Conservation (phyloP, 2,888 invertebrate species). For the Drosophila siamana region DNA sequence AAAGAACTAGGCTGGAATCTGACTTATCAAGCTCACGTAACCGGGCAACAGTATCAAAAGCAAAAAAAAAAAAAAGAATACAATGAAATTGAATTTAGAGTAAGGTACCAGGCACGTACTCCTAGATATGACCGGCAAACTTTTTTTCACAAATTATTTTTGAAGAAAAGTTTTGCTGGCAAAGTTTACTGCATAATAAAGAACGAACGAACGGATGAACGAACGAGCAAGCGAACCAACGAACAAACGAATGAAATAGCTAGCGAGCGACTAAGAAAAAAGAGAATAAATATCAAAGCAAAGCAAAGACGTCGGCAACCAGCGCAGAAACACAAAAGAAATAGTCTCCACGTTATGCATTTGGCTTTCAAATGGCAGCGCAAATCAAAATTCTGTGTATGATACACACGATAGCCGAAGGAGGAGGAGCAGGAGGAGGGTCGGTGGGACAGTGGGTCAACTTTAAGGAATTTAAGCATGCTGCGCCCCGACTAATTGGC, state of each 20-base stretch:
- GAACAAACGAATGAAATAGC: slow-evolving; percentile 23
- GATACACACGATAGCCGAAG: slow-evolving; percentile 45
- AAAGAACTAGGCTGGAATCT: slow-evolving; percentile 27
- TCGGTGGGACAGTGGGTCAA: slow-evolving; percentile 24
- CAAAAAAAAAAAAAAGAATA: slow-evolving; percentile 52
- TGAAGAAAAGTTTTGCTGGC: slow-evolving; percentile 67
- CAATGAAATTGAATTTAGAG: slow-evolving; percentile 78
- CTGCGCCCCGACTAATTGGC: slow-evolving; percentile 63
- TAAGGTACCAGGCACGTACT: slow-evolving; percentile 74
- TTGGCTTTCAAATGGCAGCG: slow-evolving; percentile 37
- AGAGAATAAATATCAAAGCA: slow-evolving; percentile 31
- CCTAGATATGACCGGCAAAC: slow-evolving; percentile 68
- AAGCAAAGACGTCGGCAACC: slow-evolving; percentile 43
- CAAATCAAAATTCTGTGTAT: slow-evolving; percentile 78
- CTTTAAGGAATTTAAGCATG: slow-evolving; percentile 57
- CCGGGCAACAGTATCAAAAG: slow-evolving; percentile 37
- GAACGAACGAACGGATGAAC: slow-evolving; percentile 47
- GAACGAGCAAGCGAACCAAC: slow-evolving; percentile 8
- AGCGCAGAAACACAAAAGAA: slow-evolving; percentile 40
- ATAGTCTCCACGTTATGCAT: slow-evolving; percentile 24
- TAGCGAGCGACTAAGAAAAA: not conserved
- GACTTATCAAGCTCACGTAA: slow-evolving; percentile 51
- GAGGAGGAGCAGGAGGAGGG: not conserved
- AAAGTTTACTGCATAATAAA: slow-evolving; percentile 79
- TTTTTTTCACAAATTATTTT: slow-evolving; percentile 77